phyloP scores from a whole-genome alignment of 2,113 vertebrate species.

The Coptodon rendalli region DNA sequence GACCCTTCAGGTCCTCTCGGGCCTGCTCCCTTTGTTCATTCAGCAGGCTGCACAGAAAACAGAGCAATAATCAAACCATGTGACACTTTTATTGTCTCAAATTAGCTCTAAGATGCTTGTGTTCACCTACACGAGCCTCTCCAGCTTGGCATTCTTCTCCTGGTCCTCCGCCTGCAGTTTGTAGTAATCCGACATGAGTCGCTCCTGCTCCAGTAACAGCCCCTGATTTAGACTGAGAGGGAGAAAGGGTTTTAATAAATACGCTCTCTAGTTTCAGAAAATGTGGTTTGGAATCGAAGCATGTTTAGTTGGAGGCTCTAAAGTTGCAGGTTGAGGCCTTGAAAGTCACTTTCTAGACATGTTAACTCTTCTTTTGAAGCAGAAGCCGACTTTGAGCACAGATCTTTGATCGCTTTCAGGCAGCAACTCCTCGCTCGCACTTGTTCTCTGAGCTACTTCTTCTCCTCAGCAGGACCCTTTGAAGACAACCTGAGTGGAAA shows the following conservation, averaged over 20 bases:
- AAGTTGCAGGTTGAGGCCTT: neutral
- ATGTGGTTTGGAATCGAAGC: neutral
- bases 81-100: neutral
- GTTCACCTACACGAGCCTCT: conserved; percentile 61
- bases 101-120: neutral
- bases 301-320: neutral
- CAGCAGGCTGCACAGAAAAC: conserved; percentile 70
- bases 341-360: neutral
- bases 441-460: neutral
- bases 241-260: neutral
- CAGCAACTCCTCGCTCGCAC: neutral
- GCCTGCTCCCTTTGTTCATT: conserved; percentile 90
- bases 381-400: neutral
- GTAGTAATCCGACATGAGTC: conserved; percentile 84
- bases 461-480: neutral
- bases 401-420: neutral
- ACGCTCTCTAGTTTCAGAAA: neutral
- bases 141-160: conserved; percentile 82
- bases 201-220: conserved; percentile 85
- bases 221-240: conserved; percentile 84
- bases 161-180: conserved; percentile 86
- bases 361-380: neutral
- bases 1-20: conserved; percentile 87
- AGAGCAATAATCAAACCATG: neutral
- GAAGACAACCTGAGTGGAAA: neutral